These are phyloP conservation scores for Dasypolia templi DNA, from an alignment of 2,888 invertebrate species.

Conservation along the genomic window DNA sequence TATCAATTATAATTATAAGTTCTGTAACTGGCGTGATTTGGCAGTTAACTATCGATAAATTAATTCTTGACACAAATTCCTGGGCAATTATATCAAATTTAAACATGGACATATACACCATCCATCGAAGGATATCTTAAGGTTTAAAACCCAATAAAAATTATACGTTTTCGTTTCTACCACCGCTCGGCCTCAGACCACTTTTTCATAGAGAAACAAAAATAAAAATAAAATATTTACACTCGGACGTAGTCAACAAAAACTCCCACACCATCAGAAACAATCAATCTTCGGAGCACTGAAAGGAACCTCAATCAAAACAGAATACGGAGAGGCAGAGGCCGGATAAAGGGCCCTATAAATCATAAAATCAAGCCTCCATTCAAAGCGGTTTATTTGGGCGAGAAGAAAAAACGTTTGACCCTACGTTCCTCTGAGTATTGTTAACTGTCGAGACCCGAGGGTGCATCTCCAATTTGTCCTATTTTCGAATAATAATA, in stretches of 20 bases:
- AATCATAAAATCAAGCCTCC: slow-evolving; percentile 90
- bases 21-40: slow-evolving; percentile 59
- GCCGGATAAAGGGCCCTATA: slow-evolving; percentile 88
- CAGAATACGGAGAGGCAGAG: slow-evolving; percentile 87
- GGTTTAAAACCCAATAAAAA: slow-evolving; percentile 42
- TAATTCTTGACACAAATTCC: slow-evolving; percentile 59
- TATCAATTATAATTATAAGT: slow-evolving; percentile 68
- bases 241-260: slow-evolving; percentile 85
- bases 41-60: slow-evolving; percentile 59
- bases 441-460: slow-evolving; percentile 79
- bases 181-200: slow-evolving; percentile 67
- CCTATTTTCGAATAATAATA: slow-evolving; percentile 85
- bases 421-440: slow-evolving; percentile 80
- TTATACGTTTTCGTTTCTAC: slow-evolving; percentile 60
- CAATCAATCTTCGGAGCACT: slow-evolving; percentile 88
- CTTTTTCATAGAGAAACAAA: slow-evolving; percentile 71
- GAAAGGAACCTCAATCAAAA: slow-evolving; percentile 90
- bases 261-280: slow-evolving; percentile 87
- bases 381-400: slow-evolving; percentile 88
- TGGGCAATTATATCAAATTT: slow-evolving; percentile 41
- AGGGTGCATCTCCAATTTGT: slow-evolving; percentile 88
- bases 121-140: slow-evolving; percentile 27
- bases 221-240: slow-evolving; percentile 86
- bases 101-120: slow-evolving; percentile 40
- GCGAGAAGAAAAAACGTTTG: slow-evolving; percentile 82